Percentiles rank a stretch among this genome's conserved stretches.
Evolutionary conservation across 1,140 invertebrate genomes (phyloP).

Genomic region (Macrotrachela quadricornifera): DNA sequence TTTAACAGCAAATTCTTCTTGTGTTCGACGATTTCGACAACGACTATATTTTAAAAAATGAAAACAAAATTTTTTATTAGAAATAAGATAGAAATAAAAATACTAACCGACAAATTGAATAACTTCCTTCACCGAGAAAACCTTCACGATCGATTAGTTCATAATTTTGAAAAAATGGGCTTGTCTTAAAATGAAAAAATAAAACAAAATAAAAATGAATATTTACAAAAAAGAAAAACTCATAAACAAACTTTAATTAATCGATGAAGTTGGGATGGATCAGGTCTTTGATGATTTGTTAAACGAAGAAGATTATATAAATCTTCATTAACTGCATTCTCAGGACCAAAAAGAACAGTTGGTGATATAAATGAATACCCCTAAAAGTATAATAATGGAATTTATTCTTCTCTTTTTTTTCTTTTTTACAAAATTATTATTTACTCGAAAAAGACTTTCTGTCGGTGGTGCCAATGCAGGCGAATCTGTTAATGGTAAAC

Average conservation of each 20-base stretch:
- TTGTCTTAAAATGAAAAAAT: slow-evolving; percentile 62
- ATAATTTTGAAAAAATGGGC: slow-evolving; percentile 37
- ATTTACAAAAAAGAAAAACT: slow-evolving; percentile 44
- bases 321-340: slow-evolving; percentile 30
- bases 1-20: slow-evolving; percentile 63
- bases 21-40: slow-evolving; percentile 49
- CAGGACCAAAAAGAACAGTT: slow-evolving; percentile 56
- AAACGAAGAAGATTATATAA: slow-evolving; percentile 13
- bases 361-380: slow-evolving; percentile 87
- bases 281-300: slow-evolving; percentile 26
- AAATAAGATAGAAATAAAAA: background rate
- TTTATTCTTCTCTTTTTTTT: too few relatives aligned
- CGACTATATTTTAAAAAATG: slow-evolving; percentile 31
- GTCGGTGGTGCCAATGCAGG: slow-evolving; percentile 58
- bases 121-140: slow-evolving; percentile 59
- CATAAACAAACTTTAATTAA: slow-evolving; percentile 10
- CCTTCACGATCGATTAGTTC: background rate
- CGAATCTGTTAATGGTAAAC: slow-evolving; percentile 65
- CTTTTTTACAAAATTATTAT: slow-evolving; percentile 70
- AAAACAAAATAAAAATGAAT: background rate
- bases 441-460: slow-evolving; percentile 53
- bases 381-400: slow-evolving; percentile 35
- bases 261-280: slow-evolving; percentile 22
- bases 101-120: slow-evolving; percentile 48
- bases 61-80: background rate